Conservation (phyloP, 2,113 vertebrate genomes). For the Scatophagus argus region DNA sequence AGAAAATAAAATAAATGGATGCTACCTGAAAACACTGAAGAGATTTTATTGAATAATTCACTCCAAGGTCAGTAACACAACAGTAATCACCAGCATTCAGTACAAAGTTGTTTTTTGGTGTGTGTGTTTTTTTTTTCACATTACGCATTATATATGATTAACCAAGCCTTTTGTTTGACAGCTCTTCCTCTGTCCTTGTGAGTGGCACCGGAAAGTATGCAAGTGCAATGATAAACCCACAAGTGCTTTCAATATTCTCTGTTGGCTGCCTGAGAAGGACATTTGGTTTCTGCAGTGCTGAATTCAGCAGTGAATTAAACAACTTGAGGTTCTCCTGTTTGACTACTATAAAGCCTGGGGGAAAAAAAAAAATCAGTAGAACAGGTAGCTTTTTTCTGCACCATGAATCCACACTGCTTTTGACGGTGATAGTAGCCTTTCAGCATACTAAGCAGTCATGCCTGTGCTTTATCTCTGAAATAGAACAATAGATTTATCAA, state of each 20-base stretch:
- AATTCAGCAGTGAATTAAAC: slow-evolving; percentile 52
- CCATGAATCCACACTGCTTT: slow-evolving; percentile 22
- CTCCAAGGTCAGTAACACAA: neutral
- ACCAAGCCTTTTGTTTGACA: neutral
- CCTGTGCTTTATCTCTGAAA: slow-evolving; percentile 5
- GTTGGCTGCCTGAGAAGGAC: slow-evolving; percentile 33
- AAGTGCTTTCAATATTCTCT: slow-evolving; percentile 34
- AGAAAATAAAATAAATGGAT: neutral
- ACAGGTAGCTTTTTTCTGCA: slow-evolving; percentile 2
- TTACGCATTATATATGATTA: slow-evolving; percentile 20
- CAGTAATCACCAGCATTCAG: neutral
- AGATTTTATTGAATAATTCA: slow-evolving; percentile 3
- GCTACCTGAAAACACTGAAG: neutral
- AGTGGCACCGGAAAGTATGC: slow-evolving; percentile 10
- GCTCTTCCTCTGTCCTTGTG: neutral
- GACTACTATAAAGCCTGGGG: slow-evolving; percentile 16
- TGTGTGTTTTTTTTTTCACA: neutral
- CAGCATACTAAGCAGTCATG: neutral
- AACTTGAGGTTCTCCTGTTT: slow-evolving; percentile 40
- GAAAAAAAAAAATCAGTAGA: neutral
- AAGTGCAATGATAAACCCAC: slow-evolving; percentile 48
- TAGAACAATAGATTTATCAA: neutral
- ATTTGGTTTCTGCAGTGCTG: slow-evolving; percentile 11
- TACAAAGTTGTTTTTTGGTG: too few relatives aligned
- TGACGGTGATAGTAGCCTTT: slow-evolving; percentile 27